A percentile compares a stretch with the other conserved stretches of the same genome.
Evolutionary conservation across 1,140 invertebrate species (phyloP).

Genomic region (Apis dorsata): DNA sequence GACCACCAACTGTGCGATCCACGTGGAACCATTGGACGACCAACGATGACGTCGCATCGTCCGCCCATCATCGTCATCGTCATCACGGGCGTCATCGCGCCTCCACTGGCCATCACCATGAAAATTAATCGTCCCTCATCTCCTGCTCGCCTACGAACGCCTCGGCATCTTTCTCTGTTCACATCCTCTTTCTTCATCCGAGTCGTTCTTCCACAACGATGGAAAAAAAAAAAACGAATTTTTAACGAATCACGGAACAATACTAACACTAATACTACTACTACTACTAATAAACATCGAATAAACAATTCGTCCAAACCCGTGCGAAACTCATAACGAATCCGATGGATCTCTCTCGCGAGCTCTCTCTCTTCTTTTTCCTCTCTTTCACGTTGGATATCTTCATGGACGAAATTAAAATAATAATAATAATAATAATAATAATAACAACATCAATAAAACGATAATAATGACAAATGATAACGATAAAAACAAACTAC

Average conservation of each 20-base stretch:
- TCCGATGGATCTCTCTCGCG: constrained; percentile 22
- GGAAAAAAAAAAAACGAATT: constrained; percentile 12
- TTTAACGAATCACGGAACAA: constrained; percentile 36
- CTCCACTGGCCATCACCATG: constrained; percentile 23
- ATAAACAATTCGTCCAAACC: constrained; percentile 33
- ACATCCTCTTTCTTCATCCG: constrained; percentile 46
- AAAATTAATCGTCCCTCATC: constrained; percentile 20
- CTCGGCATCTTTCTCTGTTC: constrained; percentile 44
- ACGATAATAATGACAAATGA: constrained; percentile 3
- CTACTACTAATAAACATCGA: background rate
- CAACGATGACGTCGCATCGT: constrained; percentile 37
- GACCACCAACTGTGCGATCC: constrained; percentile 47
- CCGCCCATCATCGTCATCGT: constrained; percentile 35
- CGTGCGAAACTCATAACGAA: constrained; percentile 46
- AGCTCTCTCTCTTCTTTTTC: constrained; percentile 31
- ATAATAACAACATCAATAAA: background rate
- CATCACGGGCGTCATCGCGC: constrained; percentile 35
- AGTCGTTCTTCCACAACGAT: constrained; percentile 1
- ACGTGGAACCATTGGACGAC: constrained; percentile 30
- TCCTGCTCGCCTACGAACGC: constrained; percentile 25
- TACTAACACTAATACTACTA: background rate
- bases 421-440: background rate
- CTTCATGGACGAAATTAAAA: constrained; percentile 31
- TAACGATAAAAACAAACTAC: background rate
- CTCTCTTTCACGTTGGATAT: constrained; percentile 26